phyloP scores from a whole-genome alignment of 2,888 invertebrate species.

The Pimpla rufipes region DNA sequence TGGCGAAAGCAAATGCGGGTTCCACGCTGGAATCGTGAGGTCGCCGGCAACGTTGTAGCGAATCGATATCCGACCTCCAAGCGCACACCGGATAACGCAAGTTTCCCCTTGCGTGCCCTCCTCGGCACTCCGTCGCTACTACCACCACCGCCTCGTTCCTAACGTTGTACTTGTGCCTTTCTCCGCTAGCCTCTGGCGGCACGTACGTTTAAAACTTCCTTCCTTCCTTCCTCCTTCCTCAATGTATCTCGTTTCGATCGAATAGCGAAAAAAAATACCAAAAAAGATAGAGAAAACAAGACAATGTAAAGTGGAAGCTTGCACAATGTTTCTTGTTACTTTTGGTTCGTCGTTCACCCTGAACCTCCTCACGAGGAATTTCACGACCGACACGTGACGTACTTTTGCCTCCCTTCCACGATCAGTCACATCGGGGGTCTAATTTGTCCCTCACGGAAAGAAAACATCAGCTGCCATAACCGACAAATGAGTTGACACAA shows the following conservation, averaged over 20 bases:
- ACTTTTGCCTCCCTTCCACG: neutral
- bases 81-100: slow-evolving; percentile 47
- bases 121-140: slow-evolving; percentile 26
- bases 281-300: neutral
- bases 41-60: slow-evolving; percentile 42
- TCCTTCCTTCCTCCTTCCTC: neutral
- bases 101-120: slow-evolving; percentile 31
- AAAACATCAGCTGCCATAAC: no score
- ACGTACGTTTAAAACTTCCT: slow-evolving; percentile 44
- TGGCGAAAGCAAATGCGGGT: slow-evolving; percentile 31
- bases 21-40: slow-evolving; percentile 33
- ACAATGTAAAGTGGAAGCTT: neutral
- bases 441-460: no score
- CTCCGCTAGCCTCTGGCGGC: slow-evolving; percentile 36
- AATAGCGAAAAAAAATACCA: slow-evolving; percentile 38
- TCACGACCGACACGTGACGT: neutral
- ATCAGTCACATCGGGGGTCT: neutral
- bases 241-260: slow-evolving; percentile 25
- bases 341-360: neutral
- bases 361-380: neutral
- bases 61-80: slow-evolving; percentile 56
- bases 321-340: neutral
- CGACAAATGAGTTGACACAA: no score
- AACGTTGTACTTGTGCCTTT: slow-evolving; percentile 42
- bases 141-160: slow-evolving; percentile 34